Conservation (phyloP, 2,888 invertebrate species). For the Drosophila mayaguana region DNA sequence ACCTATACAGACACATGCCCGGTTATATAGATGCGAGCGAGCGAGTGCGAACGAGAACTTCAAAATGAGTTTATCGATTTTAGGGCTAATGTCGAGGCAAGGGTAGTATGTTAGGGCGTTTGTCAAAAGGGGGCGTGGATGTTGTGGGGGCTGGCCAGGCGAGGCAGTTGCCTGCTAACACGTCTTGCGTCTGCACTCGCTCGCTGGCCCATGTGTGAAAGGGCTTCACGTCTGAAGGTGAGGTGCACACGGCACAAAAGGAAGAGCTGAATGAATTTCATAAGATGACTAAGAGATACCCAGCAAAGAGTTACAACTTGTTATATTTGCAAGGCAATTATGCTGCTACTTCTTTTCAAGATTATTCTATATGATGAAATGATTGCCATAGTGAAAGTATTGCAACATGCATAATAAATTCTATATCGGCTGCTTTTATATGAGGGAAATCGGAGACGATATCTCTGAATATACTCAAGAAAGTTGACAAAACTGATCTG, state of each 20-base stretch:
- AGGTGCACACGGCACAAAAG: slow-evolving; percentile 8
- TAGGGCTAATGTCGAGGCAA: slow-evolving; percentile 63
- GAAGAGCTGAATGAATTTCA: neutral
- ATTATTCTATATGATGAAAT: neutral
- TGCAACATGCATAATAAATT: too few relatives aligned
- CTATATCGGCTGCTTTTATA: too few relatives aligned
- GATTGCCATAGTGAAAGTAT: too few relatives aligned
- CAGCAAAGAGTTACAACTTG: neutral
- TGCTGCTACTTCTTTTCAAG: neutral
- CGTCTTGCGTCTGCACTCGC: slow-evolving; percentile 36
- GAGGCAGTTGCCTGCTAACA: neutral
- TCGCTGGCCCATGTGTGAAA: slow-evolving; percentile 32
- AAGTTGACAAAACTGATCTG: too few relatives aligned
- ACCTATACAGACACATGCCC: neutral
- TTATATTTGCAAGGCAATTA: neutral
- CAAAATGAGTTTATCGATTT: slow-evolving; percentile 82
- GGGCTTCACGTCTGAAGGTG: slow-evolving; percentile 36
- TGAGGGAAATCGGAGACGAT: neutral
- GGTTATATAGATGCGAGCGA: slow-evolving; percentile 6
- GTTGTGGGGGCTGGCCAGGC: slow-evolving; percentile 5
- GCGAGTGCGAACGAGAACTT: slow-evolving; percentile 57
- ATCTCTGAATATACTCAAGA: neutral
- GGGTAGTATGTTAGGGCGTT: slow-evolving; percentile 39
- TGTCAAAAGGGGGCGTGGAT: neutral
- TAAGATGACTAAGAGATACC: neutral